Conservation (phyloP, 2,797 vertebrate genomes). For the Heterohyrax brucei region DNA sequence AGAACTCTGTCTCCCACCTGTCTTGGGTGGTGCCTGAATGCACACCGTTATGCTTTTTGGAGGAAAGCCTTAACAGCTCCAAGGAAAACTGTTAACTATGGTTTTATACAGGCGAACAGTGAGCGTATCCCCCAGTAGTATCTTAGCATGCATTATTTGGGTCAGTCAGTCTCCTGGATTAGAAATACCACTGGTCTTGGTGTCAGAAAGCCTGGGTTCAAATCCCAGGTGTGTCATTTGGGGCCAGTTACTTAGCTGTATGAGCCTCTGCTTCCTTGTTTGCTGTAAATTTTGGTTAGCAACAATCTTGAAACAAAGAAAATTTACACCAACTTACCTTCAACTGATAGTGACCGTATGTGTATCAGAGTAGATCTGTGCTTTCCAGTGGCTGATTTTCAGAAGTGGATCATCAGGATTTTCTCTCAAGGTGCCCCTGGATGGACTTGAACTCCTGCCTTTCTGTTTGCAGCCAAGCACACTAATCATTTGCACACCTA, state of each 20-base stretch:
- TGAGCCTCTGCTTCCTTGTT: not conserved
- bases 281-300: not conserved
- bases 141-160: not conserved
- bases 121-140: not conserved
- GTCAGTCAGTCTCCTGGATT: not conserved
- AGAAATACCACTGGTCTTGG: not conserved
- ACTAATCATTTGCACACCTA: not conserved
- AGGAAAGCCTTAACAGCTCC: not conserved
- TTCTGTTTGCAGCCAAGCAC: not conserved
- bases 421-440: not conserved
- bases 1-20: not conserved
- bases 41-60: not conserved
- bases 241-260: not conserved
- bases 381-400: not conserved
- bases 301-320: not conserved
- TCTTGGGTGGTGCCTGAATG: not conserved
- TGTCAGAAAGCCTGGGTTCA: not conserved
- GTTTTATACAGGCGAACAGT: not conserved
- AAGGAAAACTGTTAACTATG: not conserved
- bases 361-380: not conserved
- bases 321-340: not conserved
- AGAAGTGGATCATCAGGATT: not conserved
- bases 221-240: not conserved
- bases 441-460: not conserved
- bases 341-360: not conserved